Conservation (phyloP, 2,797 vertebrate genomes). For the Prionace glauca region DNA sequence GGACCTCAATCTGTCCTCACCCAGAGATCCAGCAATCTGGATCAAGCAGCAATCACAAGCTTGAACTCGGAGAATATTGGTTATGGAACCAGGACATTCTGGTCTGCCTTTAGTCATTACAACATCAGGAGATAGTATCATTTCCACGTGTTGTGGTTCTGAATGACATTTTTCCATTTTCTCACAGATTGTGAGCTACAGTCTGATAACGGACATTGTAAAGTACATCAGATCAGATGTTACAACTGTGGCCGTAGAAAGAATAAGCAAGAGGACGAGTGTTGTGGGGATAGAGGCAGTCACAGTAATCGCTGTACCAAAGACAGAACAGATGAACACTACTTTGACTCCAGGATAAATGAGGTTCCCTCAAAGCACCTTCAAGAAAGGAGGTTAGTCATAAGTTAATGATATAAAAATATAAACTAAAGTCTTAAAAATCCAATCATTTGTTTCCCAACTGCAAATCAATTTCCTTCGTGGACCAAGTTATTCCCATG, state of each 20-base stretch:
- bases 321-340: neutral
- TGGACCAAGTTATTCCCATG: neutral
- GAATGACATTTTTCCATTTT: neutral
- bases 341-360: slow-evolving; percentile 10
- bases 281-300: neutral
- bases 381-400: slow-evolving; percentile 29
- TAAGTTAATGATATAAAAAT: neutral
- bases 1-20: neutral
- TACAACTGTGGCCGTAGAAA: slow-evolving; percentile 15
- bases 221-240: slow-evolving; percentile 3
- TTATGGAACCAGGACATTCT: neutral
- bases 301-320: neutral
- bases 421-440: neutral
- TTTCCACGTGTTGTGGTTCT: neutral
- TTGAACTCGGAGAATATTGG: neutral
- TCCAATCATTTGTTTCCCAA: neutral
- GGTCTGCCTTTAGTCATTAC: neutral
- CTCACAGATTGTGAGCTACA: neutral
- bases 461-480: neutral
- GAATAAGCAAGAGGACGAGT: neutral
- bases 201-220: neutral
- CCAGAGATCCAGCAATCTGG: no score
- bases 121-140: neutral
- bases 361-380: slow-evolving; percentile 6
- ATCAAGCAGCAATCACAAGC: neutral